A percentile compares a stretch with the other conserved stretches of the same genome.
phyloP scores from a whole-genome alignment of 2,888 invertebrate genomes.

The Trichogramma evanescens region DNA sequence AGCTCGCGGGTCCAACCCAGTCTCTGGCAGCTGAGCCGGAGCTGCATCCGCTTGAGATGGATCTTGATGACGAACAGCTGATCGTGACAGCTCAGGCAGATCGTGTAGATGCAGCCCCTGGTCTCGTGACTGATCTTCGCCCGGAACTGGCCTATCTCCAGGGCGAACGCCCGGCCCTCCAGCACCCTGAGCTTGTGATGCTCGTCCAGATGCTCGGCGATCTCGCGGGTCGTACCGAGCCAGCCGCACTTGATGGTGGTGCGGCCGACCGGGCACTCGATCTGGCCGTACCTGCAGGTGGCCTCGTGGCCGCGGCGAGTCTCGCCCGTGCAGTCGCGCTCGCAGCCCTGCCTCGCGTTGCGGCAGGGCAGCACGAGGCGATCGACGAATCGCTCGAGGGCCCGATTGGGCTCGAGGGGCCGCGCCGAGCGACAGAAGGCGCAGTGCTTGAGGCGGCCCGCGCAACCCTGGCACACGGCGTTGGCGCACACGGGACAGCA shows the following conservation, averaged over 20 bases:
- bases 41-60: slow-evolving; percentile 17
- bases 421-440: slow-evolving; percentile 30
- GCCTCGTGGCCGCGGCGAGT: slow-evolving; percentile 28
- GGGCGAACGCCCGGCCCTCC: slow-evolving; percentile 24
- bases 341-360: slow-evolving; percentile 32
- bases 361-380: slow-evolving; percentile 31
- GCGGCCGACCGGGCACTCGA: slow-evolving; percentile 23
- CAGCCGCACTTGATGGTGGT: slow-evolving; percentile 20
- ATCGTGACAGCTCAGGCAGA: slow-evolving; percentile 27
- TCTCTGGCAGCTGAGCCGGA: slow-evolving; percentile 24
- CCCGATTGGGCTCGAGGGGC: slow-evolving; percentile 28
- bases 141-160: slow-evolving; percentile 29
- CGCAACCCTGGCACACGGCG: slow-evolving; percentile 29
- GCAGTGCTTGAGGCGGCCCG: slow-evolving; percentile 26
- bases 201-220: slow-evolving; percentile 26
- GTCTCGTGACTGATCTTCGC: slow-evolving; percentile 3
- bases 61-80: slow-evolving; percentile 28
- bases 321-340: slow-evolving; percentile 22
- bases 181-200: slow-evolving; percentile 27
- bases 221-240: slow-evolving; percentile 22
- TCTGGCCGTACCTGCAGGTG: slow-evolving; percentile 23
- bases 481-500: slow-evolving; percentile 33
- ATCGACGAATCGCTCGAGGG: slow-evolving; percentile 31
- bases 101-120: slow-evolving; percentile 26
- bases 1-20: slow-evolving; percentile 18